Conservation (phyloP, 2,888 invertebrate genomes). For the Scaptomyza reducta region DNA sequence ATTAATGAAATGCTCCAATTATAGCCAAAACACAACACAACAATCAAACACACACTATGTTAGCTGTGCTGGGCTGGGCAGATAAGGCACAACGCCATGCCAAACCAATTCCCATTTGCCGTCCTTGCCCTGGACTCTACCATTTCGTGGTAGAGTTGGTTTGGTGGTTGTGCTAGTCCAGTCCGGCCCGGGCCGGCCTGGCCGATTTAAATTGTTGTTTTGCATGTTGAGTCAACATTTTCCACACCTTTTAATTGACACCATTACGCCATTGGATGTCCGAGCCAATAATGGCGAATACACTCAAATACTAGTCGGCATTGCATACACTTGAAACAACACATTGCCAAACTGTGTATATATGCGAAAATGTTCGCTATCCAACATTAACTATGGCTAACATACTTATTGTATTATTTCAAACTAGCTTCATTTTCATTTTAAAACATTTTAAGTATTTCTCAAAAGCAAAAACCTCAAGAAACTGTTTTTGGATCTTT, state of each 20-base stretch:
- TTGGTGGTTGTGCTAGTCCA: not conserved
- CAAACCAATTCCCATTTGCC: slow-evolving; percentile 5
- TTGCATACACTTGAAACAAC: slow-evolving; percentile 1
- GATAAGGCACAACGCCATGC: slow-evolving; percentile 3
- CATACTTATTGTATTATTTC: too few relatives aligned
- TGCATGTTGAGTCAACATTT: slow-evolving; percentile 69
- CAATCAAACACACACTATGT: slow-evolving; percentile 7
- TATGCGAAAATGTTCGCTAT: too few relatives aligned
- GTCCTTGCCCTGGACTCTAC: slow-evolving; percentile 25
- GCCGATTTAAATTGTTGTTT: slow-evolving; percentile 64
- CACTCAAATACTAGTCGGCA: not conserved
- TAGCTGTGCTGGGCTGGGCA: not conserved
- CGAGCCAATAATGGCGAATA: slow-evolving; percentile 14
- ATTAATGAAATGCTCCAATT: slow-evolving; percentile 75
- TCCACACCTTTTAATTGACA: slow-evolving; percentile 71
- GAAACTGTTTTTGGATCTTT: not conserved
- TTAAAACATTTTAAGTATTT: too few relatives aligned
- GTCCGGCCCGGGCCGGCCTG: not conserved
- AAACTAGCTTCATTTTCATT: too few relatives aligned
- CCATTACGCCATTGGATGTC: slow-evolving; percentile 14
- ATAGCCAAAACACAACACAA: slow-evolving; percentile 27
- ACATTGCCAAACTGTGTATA: too few relatives aligned
- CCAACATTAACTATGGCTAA: too few relatives aligned
- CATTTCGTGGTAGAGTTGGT: slow-evolving; percentile 6
- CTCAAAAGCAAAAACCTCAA: too few relatives aligned